Conservation (phyloP, 2,888 invertebrate genomes). For the Microctonus aethiopoides region DNA sequence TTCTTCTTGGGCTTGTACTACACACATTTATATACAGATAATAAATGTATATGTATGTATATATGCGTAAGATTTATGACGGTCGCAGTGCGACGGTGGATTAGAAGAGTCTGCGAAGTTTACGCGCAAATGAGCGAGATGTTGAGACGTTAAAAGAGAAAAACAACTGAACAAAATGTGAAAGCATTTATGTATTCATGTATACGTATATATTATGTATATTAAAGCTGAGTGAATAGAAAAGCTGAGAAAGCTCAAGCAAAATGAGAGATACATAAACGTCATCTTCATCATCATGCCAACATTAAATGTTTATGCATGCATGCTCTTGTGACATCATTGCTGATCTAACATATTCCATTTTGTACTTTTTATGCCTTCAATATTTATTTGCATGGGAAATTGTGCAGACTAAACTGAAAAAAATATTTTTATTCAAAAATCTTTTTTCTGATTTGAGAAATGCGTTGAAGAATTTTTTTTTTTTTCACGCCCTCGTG, state of each 20-base stretch:
- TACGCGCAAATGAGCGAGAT: neutral
- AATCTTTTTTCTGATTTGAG: too few relatives aligned
- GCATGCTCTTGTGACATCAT: slow-evolving; percentile 51
- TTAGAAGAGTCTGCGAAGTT: slow-evolving; percentile 9
- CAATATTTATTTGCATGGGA: slow-evolving; percentile 40
- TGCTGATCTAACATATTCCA: slow-evolving; percentile 51
- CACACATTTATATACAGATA: neutral
- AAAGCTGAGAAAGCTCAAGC: neutral
- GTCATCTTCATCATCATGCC: slow-evolving; percentile 1
- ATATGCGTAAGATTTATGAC: slow-evolving; percentile 21
- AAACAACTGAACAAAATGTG: neutral
- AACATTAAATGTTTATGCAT: slow-evolving; percentile 29
- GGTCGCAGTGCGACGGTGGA: neutral
- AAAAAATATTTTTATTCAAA: too few relatives aligned
- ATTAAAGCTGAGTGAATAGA: neutral
- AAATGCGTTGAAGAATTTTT: too few relatives aligned
- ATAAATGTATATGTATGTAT: neutral
- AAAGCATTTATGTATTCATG: too few relatives aligned
- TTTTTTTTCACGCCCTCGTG: neutral
- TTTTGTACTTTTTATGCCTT: neutral
- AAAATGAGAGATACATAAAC: neutral
- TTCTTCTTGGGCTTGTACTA: neutral
- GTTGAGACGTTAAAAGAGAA: neutral
- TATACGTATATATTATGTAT: too few relatives aligned
- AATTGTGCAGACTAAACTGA: slow-evolving; percentile 38